These are phyloP conservation scores for Ranitomeya imitator DNA, from an alignment of 2,113 vertebrate genomes.

Conservation along the genomic window DNA sequence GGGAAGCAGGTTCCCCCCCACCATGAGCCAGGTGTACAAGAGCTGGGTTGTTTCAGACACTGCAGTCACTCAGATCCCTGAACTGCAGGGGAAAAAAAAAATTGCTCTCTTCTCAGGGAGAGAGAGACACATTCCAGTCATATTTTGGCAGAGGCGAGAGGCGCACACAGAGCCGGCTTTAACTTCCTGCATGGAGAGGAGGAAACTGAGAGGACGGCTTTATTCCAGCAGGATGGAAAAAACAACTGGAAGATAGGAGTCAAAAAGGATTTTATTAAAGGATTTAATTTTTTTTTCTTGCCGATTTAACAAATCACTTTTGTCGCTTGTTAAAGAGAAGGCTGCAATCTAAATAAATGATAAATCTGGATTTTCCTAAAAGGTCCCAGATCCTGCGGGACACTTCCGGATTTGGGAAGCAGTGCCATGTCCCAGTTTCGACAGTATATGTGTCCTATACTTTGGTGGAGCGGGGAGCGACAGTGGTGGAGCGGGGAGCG, in stretches of 20 bases:
- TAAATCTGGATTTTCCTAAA: too few relatives aligned
- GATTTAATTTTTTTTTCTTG: too few relatives aligned
- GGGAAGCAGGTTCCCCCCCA: slow-evolving; percentile 25
- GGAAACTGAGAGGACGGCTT: not conserved
- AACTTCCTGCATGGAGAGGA: slow-evolving; percentile 56
- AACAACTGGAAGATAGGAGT: not conserved
- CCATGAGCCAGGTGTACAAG: slow-evolving; percentile 50
- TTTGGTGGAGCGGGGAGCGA: too few relatives aligned
- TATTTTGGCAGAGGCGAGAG: slow-evolving; percentile 64
- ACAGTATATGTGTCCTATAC: too few relatives aligned
- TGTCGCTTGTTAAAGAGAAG: too few relatives aligned
- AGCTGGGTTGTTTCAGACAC: slow-evolving; percentile 43
- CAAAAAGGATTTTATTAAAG: not conserved
- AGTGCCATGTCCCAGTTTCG: too few relatives aligned
- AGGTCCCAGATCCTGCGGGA: too few relatives aligned
- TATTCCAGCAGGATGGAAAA: not conserved
- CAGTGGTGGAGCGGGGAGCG: too few relatives aligned
- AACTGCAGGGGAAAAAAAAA: slow-evolving; percentile 58
- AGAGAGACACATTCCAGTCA: slow-evolving; percentile 72
- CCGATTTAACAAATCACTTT: too few relatives aligned
- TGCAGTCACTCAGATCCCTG: slow-evolving; percentile 25
- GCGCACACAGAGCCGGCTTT: slow-evolving; percentile 54
- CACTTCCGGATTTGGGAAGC: too few relatives aligned
- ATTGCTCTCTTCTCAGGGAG: slow-evolving; percentile 55
- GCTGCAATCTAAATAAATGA: too few relatives aligned